Evolutionary conservation across 2,888 invertebrate genomes (phyloP), one percentile per base, ranked within the genome.

Genomic region (Stenodera caucasica): DNA sequence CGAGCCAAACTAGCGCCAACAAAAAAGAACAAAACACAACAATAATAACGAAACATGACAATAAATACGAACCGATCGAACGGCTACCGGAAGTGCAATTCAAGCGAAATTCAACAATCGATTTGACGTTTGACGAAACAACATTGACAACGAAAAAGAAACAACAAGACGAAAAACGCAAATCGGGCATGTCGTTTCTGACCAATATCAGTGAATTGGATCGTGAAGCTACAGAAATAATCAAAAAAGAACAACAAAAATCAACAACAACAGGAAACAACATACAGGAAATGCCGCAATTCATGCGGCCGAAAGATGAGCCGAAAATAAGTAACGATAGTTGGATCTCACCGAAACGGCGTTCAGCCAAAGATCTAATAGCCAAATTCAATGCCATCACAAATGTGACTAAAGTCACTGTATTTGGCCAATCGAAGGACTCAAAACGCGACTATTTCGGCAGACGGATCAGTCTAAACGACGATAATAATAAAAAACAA

Each of bases 131-230:
- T 15, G 72, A 69, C 14, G 73, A 72, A 49, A 64, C 63, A 60
- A 40, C 30, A 33, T 40, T 52, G 32, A 55, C 56, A 32, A 51
- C 45, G 2, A 67, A 69, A 55, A 71, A 69, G 33, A 70, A 68
- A 54, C 75, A 73, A 67, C 76, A 78, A 58, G 78, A 82, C 1
- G 82, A 81, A 49, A 86, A 85, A 73, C 78, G 85, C 56, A 84
- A 82, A 80, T 82, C 86, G 0, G 84, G 85, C 69, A 71, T 90
- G 77, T 84, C 85, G 71, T 83, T 86, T 63, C 79, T 91, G 53
- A 88, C 90, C 0, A 91, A 88, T 75, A 91, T 91, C 67, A 91
- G 91, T 73, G 91, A 91, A 77, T 79, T 92, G 64, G 92, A 92
- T 75, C 85, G 88, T 68, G 90, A 92, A 78, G 91, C 91, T 0